Percentiles rank a stretch among this genome's conserved stretches.
Evolutionary conservation across 1,140 invertebrate genomes (phyloP).

Genomic region (Tetranychus cinnabarinus): DNA sequence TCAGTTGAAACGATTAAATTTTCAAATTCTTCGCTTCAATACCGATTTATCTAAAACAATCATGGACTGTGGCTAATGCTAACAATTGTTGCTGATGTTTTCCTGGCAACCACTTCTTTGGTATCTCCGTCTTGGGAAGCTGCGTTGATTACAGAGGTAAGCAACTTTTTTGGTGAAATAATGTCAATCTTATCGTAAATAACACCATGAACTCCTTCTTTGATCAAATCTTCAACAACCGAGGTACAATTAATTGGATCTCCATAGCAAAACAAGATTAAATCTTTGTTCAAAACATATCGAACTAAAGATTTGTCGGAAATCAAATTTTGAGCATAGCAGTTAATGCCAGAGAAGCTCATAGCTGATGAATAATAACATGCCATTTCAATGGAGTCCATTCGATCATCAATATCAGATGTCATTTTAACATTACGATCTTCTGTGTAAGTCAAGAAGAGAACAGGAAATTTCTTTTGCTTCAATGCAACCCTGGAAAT

Average conservation of each 20-base stretch:
- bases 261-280: slow-evolving; percentile 86
- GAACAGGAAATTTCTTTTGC: slow-evolving; percentile 81
- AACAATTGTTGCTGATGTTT: no score
- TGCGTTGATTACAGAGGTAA: neutral
- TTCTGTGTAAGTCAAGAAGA: slow-evolving; percentile 70
- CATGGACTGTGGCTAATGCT: no score
- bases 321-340: slow-evolving; percentile 71
- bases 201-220: slow-evolving; percentile 64
- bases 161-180: neutral
- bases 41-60: no score
- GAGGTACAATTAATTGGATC: slow-evolving; percentile 72
- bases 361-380: slow-evolving; percentile 50
- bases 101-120: no score
- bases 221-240: slow-evolving; percentile 61
- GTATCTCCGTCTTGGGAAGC: no score
- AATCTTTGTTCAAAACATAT: slow-evolving; percentile 41
- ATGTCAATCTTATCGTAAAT: slow-evolving; percentile 55
- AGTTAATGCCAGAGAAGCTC: slow-evolving; percentile 59
- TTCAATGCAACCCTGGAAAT: slow-evolving; percentile 38
- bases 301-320: slow-evolving; percentile 52
- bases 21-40: no score
- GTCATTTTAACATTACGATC: slow-evolving; percentile 45
- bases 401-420: slow-evolving; percentile 33
- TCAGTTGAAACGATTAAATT: no score
- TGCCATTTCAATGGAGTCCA: slow-evolving; percentile 50